phyloP scores from a whole-genome alignment of 2,113 vertebrate species.

The Formicarius rufipectus region DNA sequence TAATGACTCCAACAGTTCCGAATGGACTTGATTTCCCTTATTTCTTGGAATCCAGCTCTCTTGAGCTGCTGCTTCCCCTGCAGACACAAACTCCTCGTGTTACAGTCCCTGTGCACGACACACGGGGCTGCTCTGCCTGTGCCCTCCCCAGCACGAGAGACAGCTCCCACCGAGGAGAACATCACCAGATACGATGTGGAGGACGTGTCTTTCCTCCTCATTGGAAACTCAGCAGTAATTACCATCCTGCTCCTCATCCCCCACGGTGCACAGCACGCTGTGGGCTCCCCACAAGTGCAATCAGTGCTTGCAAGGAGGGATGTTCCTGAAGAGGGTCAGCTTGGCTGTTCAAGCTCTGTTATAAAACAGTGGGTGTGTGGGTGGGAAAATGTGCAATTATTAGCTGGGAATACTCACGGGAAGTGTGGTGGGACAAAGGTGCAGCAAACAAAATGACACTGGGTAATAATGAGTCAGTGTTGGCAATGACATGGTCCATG shows the following conservation, averaged over 20 bases:
- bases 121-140: background rate
- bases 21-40: fast-evolving
- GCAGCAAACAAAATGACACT: background rate
- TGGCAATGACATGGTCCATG: background rate
- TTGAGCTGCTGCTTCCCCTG: background rate
- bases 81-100: background rate
- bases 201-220: background rate
- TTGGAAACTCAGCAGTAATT: background rate
- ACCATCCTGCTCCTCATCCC: background rate
- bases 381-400: background rate
- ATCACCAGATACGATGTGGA: background rate
- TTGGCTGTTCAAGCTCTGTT: background rate
- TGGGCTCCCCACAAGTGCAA: background rate
- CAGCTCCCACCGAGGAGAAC: background rate
- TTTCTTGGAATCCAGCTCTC: background rate
- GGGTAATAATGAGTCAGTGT: background rate
- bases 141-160: background rate
- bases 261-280: fast-evolving
- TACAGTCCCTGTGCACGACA: fast-evolving
- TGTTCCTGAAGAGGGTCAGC: background rate
- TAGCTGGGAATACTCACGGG: background rate
- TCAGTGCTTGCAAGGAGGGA: background rate
- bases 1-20: background rate
- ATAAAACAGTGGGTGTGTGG: background rate
- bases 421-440: background rate